Conservation (phyloP, 2,888 invertebrate genomes). For the Macroteleia sp. region DNA sequence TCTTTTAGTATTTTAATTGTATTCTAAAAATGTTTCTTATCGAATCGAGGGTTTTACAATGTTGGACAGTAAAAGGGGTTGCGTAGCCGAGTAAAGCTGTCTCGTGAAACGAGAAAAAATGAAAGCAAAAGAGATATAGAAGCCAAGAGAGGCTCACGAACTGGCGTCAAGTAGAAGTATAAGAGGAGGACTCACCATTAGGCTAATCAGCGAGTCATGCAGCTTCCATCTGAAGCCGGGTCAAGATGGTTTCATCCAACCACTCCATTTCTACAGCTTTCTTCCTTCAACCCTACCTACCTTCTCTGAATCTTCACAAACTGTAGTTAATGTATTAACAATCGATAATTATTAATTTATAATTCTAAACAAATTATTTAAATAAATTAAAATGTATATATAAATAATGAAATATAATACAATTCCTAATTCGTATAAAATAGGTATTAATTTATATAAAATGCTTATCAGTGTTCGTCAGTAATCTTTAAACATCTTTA, state of each 20-base stretch:
- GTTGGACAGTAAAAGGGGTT: constrained; percentile 60
- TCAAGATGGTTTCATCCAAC: constrained; percentile 77
- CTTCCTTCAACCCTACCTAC: constrained; percentile 53
- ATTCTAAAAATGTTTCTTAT: constrained; percentile 75
- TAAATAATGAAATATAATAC: too few species aligned
- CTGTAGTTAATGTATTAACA: not conserved
- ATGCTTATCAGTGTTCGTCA: too few species aligned
- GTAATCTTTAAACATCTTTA: too few species aligned
- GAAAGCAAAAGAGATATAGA: constrained; percentile 62
- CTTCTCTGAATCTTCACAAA: constrained; percentile 1
- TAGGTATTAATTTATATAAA: too few species aligned
- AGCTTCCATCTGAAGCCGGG: constrained; percentile 75
- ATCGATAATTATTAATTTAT: constrained; percentile 11
- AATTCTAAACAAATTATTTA: not conserved
- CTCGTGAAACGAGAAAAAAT: constrained; percentile 56
- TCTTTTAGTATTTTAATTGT: constrained; percentile 75
- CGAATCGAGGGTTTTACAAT: constrained; percentile 73
- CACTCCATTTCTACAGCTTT: constrained; percentile 72
- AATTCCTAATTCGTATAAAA: too few species aligned
- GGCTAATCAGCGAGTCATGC: constrained; percentile 82
- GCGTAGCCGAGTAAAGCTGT: constrained; percentile 36
- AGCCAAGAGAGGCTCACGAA: constrained; percentile 75
- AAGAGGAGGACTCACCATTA: constrained; percentile 82
- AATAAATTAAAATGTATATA: too few species aligned
- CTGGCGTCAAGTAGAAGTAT: constrained; percentile 81